Evolutionary conservation across 1,140 invertebrate species (phyloP).

Genomic region (Diorhabda sublineata): DNA sequence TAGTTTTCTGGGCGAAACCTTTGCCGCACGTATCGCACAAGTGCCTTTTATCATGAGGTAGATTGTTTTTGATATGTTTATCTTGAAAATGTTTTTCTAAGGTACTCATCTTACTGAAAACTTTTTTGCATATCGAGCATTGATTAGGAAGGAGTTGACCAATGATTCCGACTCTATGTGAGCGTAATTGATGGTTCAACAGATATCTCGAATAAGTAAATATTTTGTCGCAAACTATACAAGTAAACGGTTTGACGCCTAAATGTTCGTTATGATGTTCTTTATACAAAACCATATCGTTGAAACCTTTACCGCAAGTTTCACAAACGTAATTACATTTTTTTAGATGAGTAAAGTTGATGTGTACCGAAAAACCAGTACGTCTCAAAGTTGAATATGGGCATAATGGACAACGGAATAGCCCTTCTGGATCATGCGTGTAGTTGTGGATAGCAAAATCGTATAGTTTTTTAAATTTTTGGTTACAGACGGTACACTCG

Average conservation of each 20-base stretch:
- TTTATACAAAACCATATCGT: constrained; percentile 30
- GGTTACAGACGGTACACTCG: constrained; percentile 29
- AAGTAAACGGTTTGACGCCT: constrained; percentile 61
- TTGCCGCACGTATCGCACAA: constrained; percentile 46
- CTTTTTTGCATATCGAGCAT: constrained; percentile 32
- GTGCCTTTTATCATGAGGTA: constrained; percentile 38
- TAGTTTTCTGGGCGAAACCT: constrained; percentile 56
- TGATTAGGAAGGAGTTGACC: constrained; percentile 35
- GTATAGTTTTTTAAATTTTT: constrained; percentile 34
- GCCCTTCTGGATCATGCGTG: constrained; percentile 26
- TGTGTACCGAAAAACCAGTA: constrained; percentile 34
- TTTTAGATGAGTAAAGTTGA: constrained; percentile 34
- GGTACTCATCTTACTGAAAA: constrained; percentile 28
- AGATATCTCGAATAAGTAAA: constrained; percentile 39
- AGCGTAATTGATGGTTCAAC: constrained; percentile 33
- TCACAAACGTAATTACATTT: constrained; percentile 49
- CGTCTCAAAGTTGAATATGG: constrained; percentile 28
- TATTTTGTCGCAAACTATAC: constrained; percentile 35
- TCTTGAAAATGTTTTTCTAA: constrained; percentile 31
- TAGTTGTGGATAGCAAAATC: constrained; percentile 31
- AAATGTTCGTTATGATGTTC: constrained; percentile 63
- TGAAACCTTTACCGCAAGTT: constrained; percentile 52
- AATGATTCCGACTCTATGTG: constrained; percentile 34
- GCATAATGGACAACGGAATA: constrained; percentile 32
- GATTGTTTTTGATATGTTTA: constrained; percentile 33